phyloP scores from a whole-genome alignment of 2,113 vertebrate genomes.

The Proteles cristata region DNA sequence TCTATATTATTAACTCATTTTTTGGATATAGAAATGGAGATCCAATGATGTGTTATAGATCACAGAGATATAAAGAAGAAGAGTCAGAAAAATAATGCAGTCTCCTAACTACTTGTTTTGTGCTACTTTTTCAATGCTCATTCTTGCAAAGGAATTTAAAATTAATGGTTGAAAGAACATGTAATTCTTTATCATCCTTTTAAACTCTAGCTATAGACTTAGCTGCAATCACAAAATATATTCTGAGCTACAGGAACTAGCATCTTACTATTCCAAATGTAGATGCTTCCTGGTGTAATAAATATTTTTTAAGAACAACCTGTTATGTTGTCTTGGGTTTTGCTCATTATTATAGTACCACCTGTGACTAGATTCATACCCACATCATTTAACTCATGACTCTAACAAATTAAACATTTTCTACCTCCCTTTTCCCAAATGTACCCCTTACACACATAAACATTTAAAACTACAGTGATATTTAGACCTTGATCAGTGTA shows the following conservation, averaged over 20 bases:
- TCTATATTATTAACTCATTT: background rate
- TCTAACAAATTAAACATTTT: background rate
- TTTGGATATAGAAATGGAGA: background rate
- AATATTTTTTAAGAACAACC: background rate
- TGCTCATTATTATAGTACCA: background rate
- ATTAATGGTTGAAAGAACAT: background rate
- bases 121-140: background rate
- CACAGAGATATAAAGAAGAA: background rate
- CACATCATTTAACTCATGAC: background rate
- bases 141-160: constrained; percentile 1
- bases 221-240: background rate
- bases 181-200: background rate
- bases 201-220: background rate
- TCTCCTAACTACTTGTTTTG: background rate
- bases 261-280: background rate
- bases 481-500: background rate
- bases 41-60: background rate
- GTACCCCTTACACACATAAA: background rate
- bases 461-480: background rate
- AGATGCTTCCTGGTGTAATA: background rate
- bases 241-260: background rate
- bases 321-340: background rate
- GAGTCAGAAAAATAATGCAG: background rate
- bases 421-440: background rate
- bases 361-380: background rate